Percentiles rank a stretch among this genome's conserved stretches.
Conservation (phyloP, 2,797 vertebrate species). For the Betta splendens region DNA sequence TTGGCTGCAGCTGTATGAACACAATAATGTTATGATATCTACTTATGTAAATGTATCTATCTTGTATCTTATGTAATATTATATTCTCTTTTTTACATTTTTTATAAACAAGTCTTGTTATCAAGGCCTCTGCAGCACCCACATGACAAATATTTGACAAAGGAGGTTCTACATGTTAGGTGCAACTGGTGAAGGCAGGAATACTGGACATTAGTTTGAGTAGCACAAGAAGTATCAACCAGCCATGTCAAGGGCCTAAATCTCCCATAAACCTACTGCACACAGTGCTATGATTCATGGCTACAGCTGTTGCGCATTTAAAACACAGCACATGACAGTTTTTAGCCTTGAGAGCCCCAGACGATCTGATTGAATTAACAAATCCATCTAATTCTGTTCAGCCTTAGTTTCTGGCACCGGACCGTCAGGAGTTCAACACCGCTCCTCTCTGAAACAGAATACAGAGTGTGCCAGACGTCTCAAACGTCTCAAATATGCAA, state of each 20-base stretch:
- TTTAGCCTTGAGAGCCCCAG: conserved; percentile 2
- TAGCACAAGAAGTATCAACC: conserved; percentile 18
- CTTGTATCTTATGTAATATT: too few species aligned
- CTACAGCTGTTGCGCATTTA: not conserved
- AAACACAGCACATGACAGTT: conserved; percentile 28
- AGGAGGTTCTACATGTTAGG: conserved; percentile 49
- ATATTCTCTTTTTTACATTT: too few species aligned
- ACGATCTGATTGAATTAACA: conserved; percentile 1
- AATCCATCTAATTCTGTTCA: conserved; percentile 9
- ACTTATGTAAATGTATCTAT: too few species aligned
- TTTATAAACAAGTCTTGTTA: conserved; percentile 33
- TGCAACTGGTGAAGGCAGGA: conserved; percentile 2
- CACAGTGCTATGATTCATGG: not conserved
- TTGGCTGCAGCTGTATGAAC: not conserved
- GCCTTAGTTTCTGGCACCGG: conserved; percentile 6
- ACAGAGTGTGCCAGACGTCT: not conserved
- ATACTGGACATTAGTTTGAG: conserved; percentile 29
- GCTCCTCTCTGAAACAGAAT: not conserved
- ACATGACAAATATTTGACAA: conserved; percentile 77
- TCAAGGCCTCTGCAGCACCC: conserved; percentile 51
- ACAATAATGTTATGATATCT: not conserved
- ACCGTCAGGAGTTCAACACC: too few species aligned
- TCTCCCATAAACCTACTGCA: conserved; percentile 8
- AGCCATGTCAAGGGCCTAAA: conserved; percentile 8
- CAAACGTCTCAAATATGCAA: not conserved